These are phyloP conservation scores for Vandiemenella viatica DNA, from an alignment of 2,888 invertebrate species.

Conservation along the genomic window DNA sequence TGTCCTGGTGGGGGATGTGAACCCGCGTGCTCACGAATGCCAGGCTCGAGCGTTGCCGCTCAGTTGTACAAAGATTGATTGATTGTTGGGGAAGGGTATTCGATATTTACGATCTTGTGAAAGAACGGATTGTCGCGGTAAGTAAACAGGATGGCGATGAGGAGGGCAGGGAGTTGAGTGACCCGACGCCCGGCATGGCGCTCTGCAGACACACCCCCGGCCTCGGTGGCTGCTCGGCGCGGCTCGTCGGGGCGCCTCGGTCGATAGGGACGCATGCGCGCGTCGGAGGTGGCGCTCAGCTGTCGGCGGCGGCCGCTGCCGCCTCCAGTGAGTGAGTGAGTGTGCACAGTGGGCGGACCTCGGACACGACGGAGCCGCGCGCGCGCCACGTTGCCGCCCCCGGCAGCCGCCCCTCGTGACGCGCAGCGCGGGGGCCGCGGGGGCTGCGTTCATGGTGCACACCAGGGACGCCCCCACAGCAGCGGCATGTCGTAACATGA, in stretches of 20 bases:
- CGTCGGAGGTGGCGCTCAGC: neutral
- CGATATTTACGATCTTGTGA: no score
- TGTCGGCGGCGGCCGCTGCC: neutral
- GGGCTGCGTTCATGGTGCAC: slow-evolving; percentile 24
- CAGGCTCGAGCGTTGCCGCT: no score
- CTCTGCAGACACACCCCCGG: slow-evolving; percentile 14
- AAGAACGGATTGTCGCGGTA: no score
- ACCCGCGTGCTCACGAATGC: no score
- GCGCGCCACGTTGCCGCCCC: neutral
- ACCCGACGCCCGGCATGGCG: slow-evolving; percentile 14
- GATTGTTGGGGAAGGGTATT: no score
- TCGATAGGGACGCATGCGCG: slow-evolving; percentile 24
- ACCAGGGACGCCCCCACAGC: slow-evolving; percentile 28
- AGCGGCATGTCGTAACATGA: slow-evolving; percentile 48
- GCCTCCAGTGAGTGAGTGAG: neutral
- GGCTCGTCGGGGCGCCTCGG: slow-evolving; percentile 16
- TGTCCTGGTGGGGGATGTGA: no score
- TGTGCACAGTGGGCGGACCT: no score
- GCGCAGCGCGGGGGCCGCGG: slow-evolving; percentile 11
- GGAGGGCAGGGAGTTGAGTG: neutral
- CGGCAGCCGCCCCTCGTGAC: neutral
- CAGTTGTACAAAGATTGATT: no score
- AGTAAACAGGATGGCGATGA: no score
- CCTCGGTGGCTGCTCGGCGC: neutral
- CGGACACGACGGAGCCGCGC: neutral